phyloP scores from a whole-genome alignment of 2,888 invertebrate genomes.

The Cephus pygmeus region DNA sequence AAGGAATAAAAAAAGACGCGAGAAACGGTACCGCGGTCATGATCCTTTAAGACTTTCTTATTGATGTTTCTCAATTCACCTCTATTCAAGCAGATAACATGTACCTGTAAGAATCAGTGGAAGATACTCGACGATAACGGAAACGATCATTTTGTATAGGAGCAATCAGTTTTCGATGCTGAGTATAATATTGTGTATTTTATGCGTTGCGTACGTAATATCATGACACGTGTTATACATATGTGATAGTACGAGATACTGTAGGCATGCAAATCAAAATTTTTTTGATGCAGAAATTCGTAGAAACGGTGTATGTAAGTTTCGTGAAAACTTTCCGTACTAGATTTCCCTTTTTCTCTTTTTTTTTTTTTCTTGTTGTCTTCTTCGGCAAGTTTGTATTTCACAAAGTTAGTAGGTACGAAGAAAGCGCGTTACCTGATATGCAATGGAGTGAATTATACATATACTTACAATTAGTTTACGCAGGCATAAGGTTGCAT shows the following conservation, averaged over 20 bases:
- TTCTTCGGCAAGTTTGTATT: neutral
- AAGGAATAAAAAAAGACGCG: neutral
- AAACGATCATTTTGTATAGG: neutral
- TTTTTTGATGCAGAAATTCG: too few relatives aligned
- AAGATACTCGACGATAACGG: neutral
- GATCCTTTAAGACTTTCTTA: neutral
- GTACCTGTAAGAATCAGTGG: neutral
- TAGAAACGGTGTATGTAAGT: neutral
- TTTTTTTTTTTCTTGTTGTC: slow-evolving; percentile 7
- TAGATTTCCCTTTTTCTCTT: slow-evolving; percentile 35
- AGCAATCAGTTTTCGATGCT: neutral
- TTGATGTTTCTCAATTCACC: neutral
- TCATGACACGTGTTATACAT: neutral
- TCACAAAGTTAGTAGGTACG: neutral
- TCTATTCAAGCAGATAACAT: neutral
- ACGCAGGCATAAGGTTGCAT: neutral
- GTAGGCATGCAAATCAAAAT: too few relatives aligned
- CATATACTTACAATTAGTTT: neutral
- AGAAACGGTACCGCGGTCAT: neutral
- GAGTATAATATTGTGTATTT: neutral
- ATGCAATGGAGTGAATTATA: neutral
- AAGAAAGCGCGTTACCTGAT: neutral
- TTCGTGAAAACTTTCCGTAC: slow-evolving; percentile 28
- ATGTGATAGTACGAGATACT: neutral
- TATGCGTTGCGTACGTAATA: neutral